phyloP scores from a whole-genome alignment of 2,888 invertebrate genomes.

The Antheraea yamamai region DNA sequence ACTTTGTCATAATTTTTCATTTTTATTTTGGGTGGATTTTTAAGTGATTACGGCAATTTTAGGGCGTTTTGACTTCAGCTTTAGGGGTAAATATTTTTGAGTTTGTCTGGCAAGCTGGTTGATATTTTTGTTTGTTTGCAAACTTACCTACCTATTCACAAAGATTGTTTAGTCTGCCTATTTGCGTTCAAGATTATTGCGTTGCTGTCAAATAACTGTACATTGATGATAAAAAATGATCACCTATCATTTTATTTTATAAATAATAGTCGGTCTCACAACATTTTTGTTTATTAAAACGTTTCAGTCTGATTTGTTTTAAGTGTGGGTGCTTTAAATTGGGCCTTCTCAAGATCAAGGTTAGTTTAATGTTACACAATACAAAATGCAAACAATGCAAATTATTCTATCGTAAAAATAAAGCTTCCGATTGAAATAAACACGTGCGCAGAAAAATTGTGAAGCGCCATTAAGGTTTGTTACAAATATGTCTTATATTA shows the following conservation, averaged over 20 bases:
- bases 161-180: slow-evolving; percentile 23
- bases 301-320: background rate
- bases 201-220: slow-evolving; percentile 23
- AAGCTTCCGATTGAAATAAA: background rate
- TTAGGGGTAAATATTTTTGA: no score
- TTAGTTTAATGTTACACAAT: slow-evolving; percentile 31
- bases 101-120: background rate
- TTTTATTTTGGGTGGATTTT: no score
- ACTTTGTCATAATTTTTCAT: no score
- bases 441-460: background rate
- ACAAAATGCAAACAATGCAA: slow-evolving; percentile 21
- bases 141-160: background rate
- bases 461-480: background rate
- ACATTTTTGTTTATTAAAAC: background rate
- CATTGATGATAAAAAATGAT: slow-evolving; percentile 15
- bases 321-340: slow-evolving; percentile 1
- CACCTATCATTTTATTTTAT: background rate
- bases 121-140: background rate
- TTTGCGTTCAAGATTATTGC: slow-evolving; percentile 33
- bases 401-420: background rate
- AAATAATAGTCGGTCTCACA: background rate
- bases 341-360: slow-evolving; percentile 55
- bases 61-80: no score
- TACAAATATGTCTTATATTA: background rate
- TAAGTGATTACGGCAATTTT: no score